phyloP scores from a whole-genome alignment of 1,140 invertebrate species.

The Drosophila nigrodunni region DNA sequence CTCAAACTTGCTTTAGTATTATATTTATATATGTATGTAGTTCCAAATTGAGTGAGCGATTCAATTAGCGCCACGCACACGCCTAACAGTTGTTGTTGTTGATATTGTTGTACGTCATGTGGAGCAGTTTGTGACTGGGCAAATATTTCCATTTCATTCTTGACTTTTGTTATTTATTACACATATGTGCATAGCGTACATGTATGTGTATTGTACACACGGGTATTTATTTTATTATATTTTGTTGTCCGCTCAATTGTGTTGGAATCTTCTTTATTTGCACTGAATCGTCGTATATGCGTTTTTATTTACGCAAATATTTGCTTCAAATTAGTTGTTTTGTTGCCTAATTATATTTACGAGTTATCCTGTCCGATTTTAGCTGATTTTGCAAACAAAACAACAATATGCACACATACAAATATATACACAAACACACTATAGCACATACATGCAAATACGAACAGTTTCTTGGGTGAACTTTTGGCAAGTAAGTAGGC shows the following conservation, averaged over 20 bases:
- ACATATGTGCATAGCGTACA: slow-evolving; percentile 13
- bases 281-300: slow-evolving; percentile 27
- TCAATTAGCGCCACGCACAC: slow-evolving; percentile 77
- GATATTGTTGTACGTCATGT: slow-evolving; percentile 31
- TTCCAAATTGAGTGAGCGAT: slow-evolving; percentile 59
- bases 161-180: slow-evolving; percentile 68
- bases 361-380: slow-evolving; percentile 60
- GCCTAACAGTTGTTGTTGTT: slow-evolving; percentile 36
- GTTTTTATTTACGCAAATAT: slow-evolving; percentile 47
- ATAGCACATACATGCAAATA: neutral
- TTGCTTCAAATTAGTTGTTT: slow-evolving; percentile 58
- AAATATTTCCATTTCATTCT: slow-evolving; percentile 76
- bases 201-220: slow-evolving; percentile 30
- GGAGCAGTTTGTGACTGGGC: slow-evolving; percentile 37
- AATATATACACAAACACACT: slow-evolving; percentile 14
- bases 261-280: slow-evolving; percentile 65
- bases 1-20: slow-evolving; percentile 14
- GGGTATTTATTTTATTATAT: slow-evolving; percentile 35
- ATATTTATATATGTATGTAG: slow-evolving; percentile 31
- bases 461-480: slow-evolving; percentile 23
- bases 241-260: slow-evolving; percentile 49
- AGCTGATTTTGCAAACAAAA: slow-evolving; percentile 48
- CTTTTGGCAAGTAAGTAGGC: slow-evolving; percentile 55
- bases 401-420: slow-evolving; percentile 34
- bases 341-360: slow-evolving; percentile 58